phyloP scores from a whole-genome alignment of 2,113 vertebrate species.

The Ictalurus furcatus region DNA sequence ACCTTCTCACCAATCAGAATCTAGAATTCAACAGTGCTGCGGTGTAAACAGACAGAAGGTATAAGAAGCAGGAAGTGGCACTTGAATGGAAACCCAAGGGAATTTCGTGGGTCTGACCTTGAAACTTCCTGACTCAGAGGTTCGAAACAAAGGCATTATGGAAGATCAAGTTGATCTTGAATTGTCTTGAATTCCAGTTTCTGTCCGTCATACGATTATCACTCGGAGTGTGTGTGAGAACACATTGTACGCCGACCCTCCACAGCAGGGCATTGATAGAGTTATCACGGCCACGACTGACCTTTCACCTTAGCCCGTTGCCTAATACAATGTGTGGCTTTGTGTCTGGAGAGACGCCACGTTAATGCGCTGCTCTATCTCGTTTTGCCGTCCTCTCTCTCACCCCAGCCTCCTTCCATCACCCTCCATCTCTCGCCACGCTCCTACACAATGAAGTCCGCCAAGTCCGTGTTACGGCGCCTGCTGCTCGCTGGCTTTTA shows the following conservation, averaged over 20 bases:
- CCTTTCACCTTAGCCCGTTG: conserved; percentile 53
- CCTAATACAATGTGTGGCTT: conserved; percentile 45
- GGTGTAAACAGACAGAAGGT: neutral
- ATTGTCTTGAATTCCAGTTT: conserved; percentile 58
- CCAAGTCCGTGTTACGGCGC: conserved; percentile 50
- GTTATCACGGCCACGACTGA: conserved; percentile 60
- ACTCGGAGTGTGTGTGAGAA: conserved; percentile 56
- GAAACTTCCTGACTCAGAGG: neutral
- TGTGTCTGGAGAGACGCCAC: conserved; percentile 9
- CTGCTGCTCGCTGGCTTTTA: conserved; percentile 55
- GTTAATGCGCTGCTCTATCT: conserved; percentile 43
- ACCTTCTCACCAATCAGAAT: neutral
- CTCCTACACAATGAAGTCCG: conserved; percentile 51
- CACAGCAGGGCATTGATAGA: conserved; percentile 54
- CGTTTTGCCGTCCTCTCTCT: conserved; percentile 25
- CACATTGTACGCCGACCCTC: conserved; percentile 64
- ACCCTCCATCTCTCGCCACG: neutral
- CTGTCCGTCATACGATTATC: conserved; percentile 47
- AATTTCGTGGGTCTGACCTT: neutral
- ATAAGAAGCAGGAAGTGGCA: neutral
- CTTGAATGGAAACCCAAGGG: neutral
- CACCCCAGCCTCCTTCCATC: neutral
- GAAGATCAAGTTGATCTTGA: conserved; percentile 11
- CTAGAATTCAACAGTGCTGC: neutral
- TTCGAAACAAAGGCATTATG: conserved; percentile 15